Evolutionary conservation across 1,140 invertebrate genomes (phyloP).

Genomic region (Brevipalpus yothersi): DNA sequence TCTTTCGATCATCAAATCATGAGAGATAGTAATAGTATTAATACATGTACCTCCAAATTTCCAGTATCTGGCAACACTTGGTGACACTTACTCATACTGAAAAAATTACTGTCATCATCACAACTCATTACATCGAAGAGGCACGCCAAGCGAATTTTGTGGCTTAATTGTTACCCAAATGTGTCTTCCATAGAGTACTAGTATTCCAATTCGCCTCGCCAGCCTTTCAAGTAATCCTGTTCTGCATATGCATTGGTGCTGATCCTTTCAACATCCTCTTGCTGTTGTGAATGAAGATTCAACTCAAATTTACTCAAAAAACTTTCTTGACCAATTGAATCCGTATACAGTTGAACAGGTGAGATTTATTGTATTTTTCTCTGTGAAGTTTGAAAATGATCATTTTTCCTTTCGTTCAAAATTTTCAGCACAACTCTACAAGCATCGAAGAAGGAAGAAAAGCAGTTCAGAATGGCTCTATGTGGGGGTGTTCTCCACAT

Average conservation of each 20-base stretch:
- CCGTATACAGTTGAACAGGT: background rate
- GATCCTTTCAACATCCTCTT: no score
- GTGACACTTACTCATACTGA: constrained; percentile 52
- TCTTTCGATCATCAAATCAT: no score
- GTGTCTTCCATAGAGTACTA: no score
- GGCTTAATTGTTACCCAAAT: constrained; percentile 57
- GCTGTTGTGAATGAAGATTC: constrained; percentile 38
- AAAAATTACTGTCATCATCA: constrained; percentile 69
- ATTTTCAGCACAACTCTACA: constrained; percentile 36
- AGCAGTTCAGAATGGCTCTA: constrained; percentile 41
- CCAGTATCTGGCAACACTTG: no score
- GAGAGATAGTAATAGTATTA: no score
- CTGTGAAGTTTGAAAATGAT: background rate
- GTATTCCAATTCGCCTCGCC: constrained; percentile 67
- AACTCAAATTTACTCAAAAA: background rate
- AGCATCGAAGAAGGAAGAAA: constrained; percentile 34
- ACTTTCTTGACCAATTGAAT: background rate
- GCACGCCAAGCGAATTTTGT: constrained; percentile 65
- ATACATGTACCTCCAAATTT: no score
- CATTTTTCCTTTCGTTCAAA: no score
- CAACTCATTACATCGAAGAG: constrained; percentile 82
- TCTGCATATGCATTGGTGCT: no score
- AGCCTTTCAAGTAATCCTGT: constrained; percentile 69
- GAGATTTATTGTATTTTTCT: background rate
- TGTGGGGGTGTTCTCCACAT: constrained; percentile 68